Base-by-base conservation (phyloP, 2,888 invertebrate genomes). In the Seira ritae region DNA sequence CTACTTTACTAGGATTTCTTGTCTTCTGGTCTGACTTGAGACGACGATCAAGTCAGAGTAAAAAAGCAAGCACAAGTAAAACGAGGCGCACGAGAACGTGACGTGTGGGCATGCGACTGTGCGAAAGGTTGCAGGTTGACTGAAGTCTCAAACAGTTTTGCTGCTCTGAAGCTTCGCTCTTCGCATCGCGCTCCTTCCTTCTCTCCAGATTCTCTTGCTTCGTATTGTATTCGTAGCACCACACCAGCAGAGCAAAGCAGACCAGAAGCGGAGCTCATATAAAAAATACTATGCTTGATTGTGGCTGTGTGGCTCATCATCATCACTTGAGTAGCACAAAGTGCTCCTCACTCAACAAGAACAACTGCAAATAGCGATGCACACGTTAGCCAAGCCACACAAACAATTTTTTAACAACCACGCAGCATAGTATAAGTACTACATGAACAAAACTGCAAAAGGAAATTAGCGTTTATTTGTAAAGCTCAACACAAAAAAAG, bases 41-140 rank as follows among this genome's bases (percentile, higher is more conserved):
- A 82, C 81, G 72, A 50, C n/a, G n/a, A 24, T 23, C 12, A 12
- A 42, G 60, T 20, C 66, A 75, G 75, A 17, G 12, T 12, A 12
- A 68, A 31, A 60, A 65, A 66, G 71, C 69, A 24, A 37, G 79
- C 70, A 77, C 69, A 71, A 71, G 20, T 20, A 22, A 50, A 15
- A 66, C 50, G 71, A 82, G 76, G 71, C 76, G 20, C 24, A 62
- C 69, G 73, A 73, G 83, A 83, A 83, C 83, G 77, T 83, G 73
- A 83, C 83, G 78, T 78, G 78, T 67, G 82, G 82, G 82, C 73
- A 73, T 83, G 77, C 65, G 68, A 60, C 78, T 72, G 73, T 72
- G 83, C 72, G 72, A 83, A 70, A 46, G 83, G 60, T 68, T 83
- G 67, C 72, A 60, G 62, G 68, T 50, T 37, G 77, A 83, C 83